These are phyloP conservation scores for Tenthredo mesomela DNA, from an alignment of 2,888 invertebrate genomes.

Conservation along the genomic window DNA sequence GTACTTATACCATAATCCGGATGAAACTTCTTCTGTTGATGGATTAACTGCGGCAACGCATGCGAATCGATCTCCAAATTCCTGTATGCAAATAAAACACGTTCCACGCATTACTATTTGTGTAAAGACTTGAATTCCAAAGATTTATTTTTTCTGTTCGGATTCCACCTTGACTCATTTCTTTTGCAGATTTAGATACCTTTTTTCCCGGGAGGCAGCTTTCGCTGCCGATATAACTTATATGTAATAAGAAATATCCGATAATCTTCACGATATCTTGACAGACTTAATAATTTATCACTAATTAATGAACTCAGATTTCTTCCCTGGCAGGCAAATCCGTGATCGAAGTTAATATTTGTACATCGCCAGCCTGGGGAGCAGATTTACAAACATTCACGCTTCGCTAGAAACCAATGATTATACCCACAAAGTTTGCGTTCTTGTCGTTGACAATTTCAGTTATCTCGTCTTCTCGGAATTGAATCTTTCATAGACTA, in stretches of 20 bases:
- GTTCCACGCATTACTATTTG: neutral
- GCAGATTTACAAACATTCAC: neutral
- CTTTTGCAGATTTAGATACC: neutral
- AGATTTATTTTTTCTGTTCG: neutral
- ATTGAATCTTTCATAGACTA: neutral
- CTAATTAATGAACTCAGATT: neutral
- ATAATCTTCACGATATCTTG: neutral
- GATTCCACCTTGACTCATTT: neutral
- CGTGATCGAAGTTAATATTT: neutral
- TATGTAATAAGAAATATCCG: neutral
- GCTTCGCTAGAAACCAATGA: neutral
- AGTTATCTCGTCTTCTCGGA: neutral
- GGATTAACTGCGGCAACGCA: conserved; percentile 19
- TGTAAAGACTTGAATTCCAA: neutral
- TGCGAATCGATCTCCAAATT: neutral
- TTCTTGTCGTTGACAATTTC: neutral
- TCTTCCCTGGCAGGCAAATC: neutral
- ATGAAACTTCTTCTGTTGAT: conserved; percentile 16
- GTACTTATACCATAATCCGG: neutral
- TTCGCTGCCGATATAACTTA: neutral
- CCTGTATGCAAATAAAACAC: neutral
- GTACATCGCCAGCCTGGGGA: neutral
- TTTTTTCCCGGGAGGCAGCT: neutral
- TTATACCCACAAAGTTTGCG: neutral
- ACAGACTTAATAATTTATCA: neutral